phyloP scores from a whole-genome alignment of 2,888 invertebrate genomes.

The Aphodius granarius region DNA sequence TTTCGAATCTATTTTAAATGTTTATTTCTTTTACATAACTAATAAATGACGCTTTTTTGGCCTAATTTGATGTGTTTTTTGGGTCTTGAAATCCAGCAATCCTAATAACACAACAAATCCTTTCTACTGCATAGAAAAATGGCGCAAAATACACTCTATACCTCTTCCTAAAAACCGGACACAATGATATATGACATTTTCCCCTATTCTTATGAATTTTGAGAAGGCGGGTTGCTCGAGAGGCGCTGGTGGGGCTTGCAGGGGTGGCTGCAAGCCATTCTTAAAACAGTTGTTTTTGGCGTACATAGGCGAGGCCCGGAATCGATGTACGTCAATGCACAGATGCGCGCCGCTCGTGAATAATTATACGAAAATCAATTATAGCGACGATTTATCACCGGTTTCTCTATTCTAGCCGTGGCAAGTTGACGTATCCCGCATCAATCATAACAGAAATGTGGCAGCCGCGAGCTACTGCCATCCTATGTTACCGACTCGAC shows the following conservation, averaged over 20 bases:
- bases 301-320: slow-evolving; percentile 1
- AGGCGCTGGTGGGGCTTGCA: not conserved
- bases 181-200: slow-evolving; percentile 6
- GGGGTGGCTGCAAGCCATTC: not conserved
- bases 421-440: slow-evolving; percentile 6
- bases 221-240: not conserved
- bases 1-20: too few species aligned
- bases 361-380: slow-evolving; percentile 55
- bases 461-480: not conserved
- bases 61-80: too few species aligned
- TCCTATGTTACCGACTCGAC: not conserved
- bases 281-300: slow-evolving; percentile 15
- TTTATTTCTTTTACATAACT: too few species aligned
- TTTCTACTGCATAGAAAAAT: not conserved
- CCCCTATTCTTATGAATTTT: slow-evolving; percentile 13
- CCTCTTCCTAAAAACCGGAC: not conserved
- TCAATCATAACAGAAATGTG: slow-evolving; percentile 10
- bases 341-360: slow-evolving; percentile 51
- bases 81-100: too few species aligned
- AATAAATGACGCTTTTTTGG: too few species aligned
- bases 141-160: too few species aligned
- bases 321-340: slow-evolving; percentile 48
- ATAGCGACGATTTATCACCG: slow-evolving; percentile 52
- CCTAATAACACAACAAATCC: not conserved
- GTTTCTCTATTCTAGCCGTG: slow-evolving; percentile 4